Percentiles rank a stretch among this genome's conserved stretches.
phyloP scores from a whole-genome alignment of 1,140 invertebrate genomes.

The Drosophila dunni region DNA sequence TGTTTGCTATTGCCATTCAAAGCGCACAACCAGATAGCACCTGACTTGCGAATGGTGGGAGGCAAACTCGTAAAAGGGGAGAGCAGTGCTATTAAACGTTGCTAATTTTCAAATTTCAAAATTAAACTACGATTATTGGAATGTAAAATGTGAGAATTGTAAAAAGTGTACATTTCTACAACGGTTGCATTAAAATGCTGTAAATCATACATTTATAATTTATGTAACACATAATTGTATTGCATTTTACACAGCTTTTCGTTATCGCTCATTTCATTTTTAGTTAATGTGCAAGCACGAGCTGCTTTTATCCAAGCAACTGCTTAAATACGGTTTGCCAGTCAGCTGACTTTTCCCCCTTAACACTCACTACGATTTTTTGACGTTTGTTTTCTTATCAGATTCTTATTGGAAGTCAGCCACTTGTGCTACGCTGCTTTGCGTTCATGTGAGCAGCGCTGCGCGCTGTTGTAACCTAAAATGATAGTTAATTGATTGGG shows the following conservation, averaged over 20 bases:
- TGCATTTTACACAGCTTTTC: conserved; percentile 22
- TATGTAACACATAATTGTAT: conserved; percentile 35
- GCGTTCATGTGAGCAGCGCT: conserved; percentile 66
- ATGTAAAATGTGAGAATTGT: background rate
- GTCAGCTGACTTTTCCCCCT: conserved; percentile 70
- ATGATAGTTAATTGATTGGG: conserved; percentile 12
- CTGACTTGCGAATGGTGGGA: conserved; percentile 64
- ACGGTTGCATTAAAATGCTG: background rate
- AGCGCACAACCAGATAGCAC: conserved; percentile 62
- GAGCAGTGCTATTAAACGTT: conserved; percentile 22
- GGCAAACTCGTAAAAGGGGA: conserved; percentile 33
- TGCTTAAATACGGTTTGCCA: conserved; percentile 49
- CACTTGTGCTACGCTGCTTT: conserved; percentile 28
- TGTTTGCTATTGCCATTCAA: conserved; percentile 73
- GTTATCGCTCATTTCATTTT: conserved; percentile 11
- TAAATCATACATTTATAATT: conserved; percentile 5
- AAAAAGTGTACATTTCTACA: background rate
- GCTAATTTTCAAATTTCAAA: conserved; percentile 9
- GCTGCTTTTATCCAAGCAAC: conserved; percentile 25
- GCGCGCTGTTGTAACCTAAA: conserved; percentile 48
- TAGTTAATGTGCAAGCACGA: conserved; percentile 31
- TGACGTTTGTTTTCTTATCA: conserved; percentile 74
- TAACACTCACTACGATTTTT: conserved; percentile 45
- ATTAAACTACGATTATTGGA: background rate
- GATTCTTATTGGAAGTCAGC: conserved; percentile 50